Evolutionary conservation across 1,140 invertebrate genomes (phyloP).

Genomic region (Antheraea pernyi): DNA sequence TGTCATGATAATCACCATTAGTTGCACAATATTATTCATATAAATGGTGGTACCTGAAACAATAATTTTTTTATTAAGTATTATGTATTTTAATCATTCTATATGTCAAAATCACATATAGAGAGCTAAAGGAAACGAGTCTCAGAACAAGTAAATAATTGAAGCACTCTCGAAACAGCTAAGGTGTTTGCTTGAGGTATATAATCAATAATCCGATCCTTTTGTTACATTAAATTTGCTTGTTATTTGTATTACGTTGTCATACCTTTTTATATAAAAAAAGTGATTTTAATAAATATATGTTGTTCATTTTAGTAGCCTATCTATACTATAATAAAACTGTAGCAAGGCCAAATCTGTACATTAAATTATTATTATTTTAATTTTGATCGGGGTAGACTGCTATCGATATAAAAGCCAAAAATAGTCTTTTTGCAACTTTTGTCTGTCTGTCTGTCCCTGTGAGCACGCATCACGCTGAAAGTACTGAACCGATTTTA

Average conservation of each 20-base stretch:
- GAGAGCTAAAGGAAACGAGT: not conserved
- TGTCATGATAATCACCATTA: slow-evolving; percentile 39
- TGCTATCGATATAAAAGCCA: too few species aligned
- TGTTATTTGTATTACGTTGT: not conserved
- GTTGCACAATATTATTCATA: slow-evolving; percentile 14
- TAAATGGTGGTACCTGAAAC: slow-evolving; percentile 34
- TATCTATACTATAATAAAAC: too few species aligned
- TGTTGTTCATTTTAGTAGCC: too few species aligned
- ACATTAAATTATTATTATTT: too few species aligned
- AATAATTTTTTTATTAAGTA: slow-evolving; percentile 10
- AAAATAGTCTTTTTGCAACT: too few species aligned
- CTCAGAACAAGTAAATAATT: not conserved
- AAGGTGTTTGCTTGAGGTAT: not conserved
- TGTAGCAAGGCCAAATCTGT: too few species aligned
- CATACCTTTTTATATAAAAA: not conserved
- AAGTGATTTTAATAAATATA: too few species aligned
- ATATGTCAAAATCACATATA: not conserved
- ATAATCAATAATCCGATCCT: not conserved
- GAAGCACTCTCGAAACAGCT: not conserved
- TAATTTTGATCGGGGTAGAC: too few species aligned
- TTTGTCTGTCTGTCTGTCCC: too few species aligned
- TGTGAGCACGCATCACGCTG: too few species aligned
- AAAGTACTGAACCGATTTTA: too few species aligned
- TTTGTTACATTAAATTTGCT: not conserved
- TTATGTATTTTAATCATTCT: not conserved